Conservation (phyloP, 2,797 vertebrate species). For the Tapirus indicus region DNA sequence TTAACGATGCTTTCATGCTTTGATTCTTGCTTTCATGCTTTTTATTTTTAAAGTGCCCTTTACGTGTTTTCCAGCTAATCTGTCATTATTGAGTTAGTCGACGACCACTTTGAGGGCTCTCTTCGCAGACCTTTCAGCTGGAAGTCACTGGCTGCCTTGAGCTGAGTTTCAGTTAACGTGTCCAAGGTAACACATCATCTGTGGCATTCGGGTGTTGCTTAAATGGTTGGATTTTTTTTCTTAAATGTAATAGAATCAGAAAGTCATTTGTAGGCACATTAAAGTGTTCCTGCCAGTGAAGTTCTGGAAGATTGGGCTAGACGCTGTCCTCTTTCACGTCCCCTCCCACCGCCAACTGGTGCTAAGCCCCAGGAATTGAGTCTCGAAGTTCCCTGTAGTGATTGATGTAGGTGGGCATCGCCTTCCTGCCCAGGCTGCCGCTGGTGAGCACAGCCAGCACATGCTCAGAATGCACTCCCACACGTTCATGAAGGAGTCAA, state of each 20-base stretch:
- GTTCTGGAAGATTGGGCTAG: not conserved
- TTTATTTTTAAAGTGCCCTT: not conserved
- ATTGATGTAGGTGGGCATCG: not conserved
- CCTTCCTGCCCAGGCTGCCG: not conserved
- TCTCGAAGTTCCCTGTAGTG: accelerated
- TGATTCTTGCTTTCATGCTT: not conserved
- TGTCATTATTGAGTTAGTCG: constrained; percentile 92
- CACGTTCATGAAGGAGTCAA: not conserved
- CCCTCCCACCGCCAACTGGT: no score
- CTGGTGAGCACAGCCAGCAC: not conserved
- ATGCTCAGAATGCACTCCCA: not conserved
- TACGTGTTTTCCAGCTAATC: constrained; percentile 92
- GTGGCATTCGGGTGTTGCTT: not conserved
- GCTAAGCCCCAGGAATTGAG: not conserved
- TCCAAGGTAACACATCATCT: constrained; percentile 92
- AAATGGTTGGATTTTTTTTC: not conserved
- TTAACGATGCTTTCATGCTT: not conserved
- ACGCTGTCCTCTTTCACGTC: not conserved
- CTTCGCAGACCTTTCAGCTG: constrained; percentile 92
- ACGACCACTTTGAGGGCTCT: constrained; percentile 86
- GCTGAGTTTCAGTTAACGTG: constrained; percentile 94
- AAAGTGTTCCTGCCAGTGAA: not conserved
- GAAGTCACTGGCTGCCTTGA: constrained; percentile 94
- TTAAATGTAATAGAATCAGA: not conserved
- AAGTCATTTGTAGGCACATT: not conserved